Conservation (phyloP, 2,888 invertebrate genomes). For the Palloptera scutellata region DNA sequence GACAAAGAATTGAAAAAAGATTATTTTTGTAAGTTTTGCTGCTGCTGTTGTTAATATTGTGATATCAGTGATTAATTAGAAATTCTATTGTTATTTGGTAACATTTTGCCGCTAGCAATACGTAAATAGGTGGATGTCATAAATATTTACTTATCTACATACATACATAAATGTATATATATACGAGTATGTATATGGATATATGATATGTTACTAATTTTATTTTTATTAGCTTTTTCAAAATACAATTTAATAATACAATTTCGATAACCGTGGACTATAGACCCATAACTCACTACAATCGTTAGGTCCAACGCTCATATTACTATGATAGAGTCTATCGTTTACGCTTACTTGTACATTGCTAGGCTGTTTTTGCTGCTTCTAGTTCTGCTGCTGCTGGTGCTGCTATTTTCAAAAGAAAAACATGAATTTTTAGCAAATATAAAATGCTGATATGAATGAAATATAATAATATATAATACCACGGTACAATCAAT, state of each 20-base stretch:
- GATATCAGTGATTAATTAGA: background rate
- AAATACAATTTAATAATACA: conserved; percentile 12
- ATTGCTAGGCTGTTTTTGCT: no score
- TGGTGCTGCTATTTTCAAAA: conserved; percentile 17
- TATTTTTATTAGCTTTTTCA: no score
- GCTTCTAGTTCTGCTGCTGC: background rate
- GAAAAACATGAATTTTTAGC: conserved; percentile 6
- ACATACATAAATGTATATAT: background rate
- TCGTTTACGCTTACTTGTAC: no score
- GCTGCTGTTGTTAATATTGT: no score
- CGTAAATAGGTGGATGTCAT: no score
- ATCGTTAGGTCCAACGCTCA: background rate
- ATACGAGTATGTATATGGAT: background rate
- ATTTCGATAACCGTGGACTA: conserved; percentile 43
- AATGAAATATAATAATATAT: background rate
- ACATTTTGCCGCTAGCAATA: background rate
- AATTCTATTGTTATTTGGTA: background rate
- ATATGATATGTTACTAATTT: background rate
- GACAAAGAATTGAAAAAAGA: no score
- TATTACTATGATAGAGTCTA: no score
- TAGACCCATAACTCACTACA: conserved; percentile 34
- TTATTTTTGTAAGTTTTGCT: no score
- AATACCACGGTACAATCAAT: background rate
- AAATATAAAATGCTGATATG: background rate
- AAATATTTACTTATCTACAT: no score